Base-by-base conservation (phyloP, 1,140 invertebrate genomes). In the Drosophila nasuta region DNA sequence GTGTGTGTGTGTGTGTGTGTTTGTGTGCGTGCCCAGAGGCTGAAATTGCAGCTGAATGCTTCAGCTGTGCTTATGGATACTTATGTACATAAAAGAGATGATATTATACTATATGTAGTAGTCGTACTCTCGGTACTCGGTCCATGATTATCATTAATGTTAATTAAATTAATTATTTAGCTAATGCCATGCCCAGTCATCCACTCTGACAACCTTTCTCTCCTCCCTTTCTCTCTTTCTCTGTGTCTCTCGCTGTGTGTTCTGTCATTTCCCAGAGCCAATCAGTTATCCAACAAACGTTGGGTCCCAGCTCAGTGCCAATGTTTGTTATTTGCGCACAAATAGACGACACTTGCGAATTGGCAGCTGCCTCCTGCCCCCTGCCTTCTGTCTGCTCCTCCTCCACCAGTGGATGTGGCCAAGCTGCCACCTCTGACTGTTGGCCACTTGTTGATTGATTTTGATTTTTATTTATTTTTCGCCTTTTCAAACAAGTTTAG, bases 361-460 rank as follows among this genome's bases (percentile, higher is more conserved):
- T 67, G 64, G n/a, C 68, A 56, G 51, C 62, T 52, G 35, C 7
- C 13, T 30, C 1, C 52, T 3, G 46, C 30, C 20, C 13, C 7
- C 30, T 7, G 8, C 35, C 20, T 25, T 25, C 20, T 25, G 15
- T 30, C 25, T 8, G 15, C 48, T 60, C n/a, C 13, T 15, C 3
- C 30, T 13, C n/a, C 52, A 5, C 28, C n/a, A 8, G 17, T 20
- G 20, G 3, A 0, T 20, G 20, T 20, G 8, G 25, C 45, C 17
- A 20, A 38, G 35, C 8, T 15, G 13, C 41, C 8, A 2, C 35
- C 13, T 41, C 38, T 41, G 38, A 15, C 70, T 70, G 65, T 59
- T 60, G 57, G 59, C 81, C 85, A 89, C 85, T 89, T 89, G 85
- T 89, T 89, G 85, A 89, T 85, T 79, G 85, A 77, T 85, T 89